These are phyloP conservation scores for Microplitis manilae DNA, from an alignment of 2,888 invertebrate species.

Conservation along the genomic window DNA sequence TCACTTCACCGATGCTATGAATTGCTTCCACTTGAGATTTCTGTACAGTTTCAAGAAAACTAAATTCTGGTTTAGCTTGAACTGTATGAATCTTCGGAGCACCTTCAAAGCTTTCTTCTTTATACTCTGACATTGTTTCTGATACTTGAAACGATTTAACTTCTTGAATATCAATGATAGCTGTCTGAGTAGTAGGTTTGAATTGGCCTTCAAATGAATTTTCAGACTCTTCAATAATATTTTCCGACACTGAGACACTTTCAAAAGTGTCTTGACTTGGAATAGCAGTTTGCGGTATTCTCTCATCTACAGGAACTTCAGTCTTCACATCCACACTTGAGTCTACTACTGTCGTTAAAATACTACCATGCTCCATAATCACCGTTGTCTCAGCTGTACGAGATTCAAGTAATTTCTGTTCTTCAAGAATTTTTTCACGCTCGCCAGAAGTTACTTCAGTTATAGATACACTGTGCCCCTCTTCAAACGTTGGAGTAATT, in stretches of 20 bases:
- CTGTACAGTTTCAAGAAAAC: conserved; percentile 56
- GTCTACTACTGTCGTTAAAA: conserved; percentile 63
- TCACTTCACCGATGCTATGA: conserved; percentile 56
- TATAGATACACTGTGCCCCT: conserved; percentile 74
- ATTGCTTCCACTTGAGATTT: conserved; percentile 59
- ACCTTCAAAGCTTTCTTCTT: conserved; percentile 62
- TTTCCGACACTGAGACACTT: conserved; percentile 75
- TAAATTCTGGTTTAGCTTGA: conserved; percentile 52
- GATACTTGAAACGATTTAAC: conserved; percentile 67
- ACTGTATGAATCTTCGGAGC: conserved; percentile 42
- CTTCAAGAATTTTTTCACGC: conserved; percentile 74
- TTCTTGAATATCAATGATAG: conserved; percentile 70
- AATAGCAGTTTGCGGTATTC: conserved; percentile 69
- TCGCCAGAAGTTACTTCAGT: conserved; percentile 75
- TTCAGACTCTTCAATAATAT: conserved; percentile 69
- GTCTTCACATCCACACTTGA: conserved; percentile 63
- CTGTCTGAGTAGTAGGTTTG: conserved; percentile 68
- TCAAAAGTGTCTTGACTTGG: conserved; percentile 73
- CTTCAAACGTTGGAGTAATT: conserved; percentile 66
- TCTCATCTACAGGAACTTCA: conserved; percentile 55
- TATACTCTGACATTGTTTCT: conserved; percentile 67
- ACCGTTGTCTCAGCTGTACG: conserved; percentile 62
- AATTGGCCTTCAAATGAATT: conserved; percentile 66
- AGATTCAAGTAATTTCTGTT: conserved; percentile 62
- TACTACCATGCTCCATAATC: conserved; percentile 56